Conservation (phyloP, 2,888 invertebrate genomes). For the Tupiocoris notatus region DNA sequence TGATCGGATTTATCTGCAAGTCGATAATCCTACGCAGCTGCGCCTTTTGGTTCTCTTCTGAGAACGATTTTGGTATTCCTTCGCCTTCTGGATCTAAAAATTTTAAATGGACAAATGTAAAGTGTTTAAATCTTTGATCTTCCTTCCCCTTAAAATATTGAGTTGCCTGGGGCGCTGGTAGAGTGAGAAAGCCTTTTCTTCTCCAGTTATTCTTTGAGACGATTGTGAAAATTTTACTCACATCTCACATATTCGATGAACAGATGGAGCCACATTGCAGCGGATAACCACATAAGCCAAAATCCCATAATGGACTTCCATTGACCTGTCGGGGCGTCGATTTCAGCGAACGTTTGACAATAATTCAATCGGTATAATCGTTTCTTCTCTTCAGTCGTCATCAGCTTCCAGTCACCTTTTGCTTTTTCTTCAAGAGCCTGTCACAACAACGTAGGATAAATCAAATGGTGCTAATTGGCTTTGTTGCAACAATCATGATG, state of each 20-base stretch:
- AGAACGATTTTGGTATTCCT: constrained; percentile 65
- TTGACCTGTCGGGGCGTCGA: constrained; percentile 79
- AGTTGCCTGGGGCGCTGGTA: too few species aligned
- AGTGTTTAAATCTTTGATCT: too few species aligned
- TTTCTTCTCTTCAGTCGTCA: constrained; percentile 89
- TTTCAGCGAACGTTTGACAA: constrained; percentile 90
- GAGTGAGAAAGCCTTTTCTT: too few species aligned
- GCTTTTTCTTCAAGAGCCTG: constrained; percentile 85
- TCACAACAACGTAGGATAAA: too few species aligned
- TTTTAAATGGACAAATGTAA: too few species aligned
- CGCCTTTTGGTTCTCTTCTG: constrained; percentile 69
- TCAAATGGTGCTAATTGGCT: too few species aligned
- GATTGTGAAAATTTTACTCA: constrained; percentile 53
- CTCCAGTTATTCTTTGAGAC: too few species aligned
- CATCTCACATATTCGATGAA: constrained; percentile 55
- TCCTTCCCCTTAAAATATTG: too few species aligned
- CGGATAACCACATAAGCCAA: constrained; percentile 57
- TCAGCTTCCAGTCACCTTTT: constrained; percentile 88
- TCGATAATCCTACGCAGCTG: constrained; percentile 75
- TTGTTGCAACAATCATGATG: too few species aligned
- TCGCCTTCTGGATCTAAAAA: neutral
- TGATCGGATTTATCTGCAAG: constrained; percentile 72
- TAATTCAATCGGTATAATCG: constrained; percentile 86
- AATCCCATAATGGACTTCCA: constrained; percentile 75
- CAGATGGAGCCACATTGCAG: constrained; percentile 65